These are phyloP conservation scores for Daphoenositta chrysoptera DNA, from an alignment of 2,113 vertebrate species.

Conservation along the genomic window DNA sequence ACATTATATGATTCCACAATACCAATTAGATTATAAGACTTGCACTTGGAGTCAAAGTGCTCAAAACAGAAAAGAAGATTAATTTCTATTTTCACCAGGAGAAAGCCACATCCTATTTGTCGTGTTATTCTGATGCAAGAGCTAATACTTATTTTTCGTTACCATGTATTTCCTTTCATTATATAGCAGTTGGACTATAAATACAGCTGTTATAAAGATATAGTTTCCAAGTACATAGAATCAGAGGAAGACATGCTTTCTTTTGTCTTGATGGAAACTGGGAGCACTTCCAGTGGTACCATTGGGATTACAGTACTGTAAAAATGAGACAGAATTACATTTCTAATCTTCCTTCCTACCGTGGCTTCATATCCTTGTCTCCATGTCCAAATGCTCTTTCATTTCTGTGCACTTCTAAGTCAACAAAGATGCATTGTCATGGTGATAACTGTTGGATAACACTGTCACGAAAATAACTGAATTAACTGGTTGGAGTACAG, in stretches of 20 bases:
- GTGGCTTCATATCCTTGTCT: neutral
- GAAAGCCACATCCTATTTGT: neutral
- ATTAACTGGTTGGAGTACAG: neutral
- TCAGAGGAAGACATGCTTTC: neutral
- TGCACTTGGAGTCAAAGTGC: neutral
- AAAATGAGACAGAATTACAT: neutral
- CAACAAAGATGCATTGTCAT: neutral
- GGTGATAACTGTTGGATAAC: neutral
- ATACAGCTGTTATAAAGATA: neutral
- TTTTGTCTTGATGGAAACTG: neutral
- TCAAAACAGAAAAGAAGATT: slow-evolving; percentile 8
- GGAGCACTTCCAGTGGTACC: neutral
- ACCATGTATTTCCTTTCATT: slow-evolving; percentile 28
- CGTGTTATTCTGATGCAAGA: neutral
- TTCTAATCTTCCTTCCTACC: neutral
- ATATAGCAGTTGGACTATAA: neutral
- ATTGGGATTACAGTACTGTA: neutral
- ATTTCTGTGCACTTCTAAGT: neutral
- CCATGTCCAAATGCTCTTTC: neutral
- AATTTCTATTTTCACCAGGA: neutral
- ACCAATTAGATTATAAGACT: neutral
- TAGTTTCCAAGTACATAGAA: neutral
- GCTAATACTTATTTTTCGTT: neutral
- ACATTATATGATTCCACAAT: neutral
- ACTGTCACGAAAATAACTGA: neutral